Base-by-base conservation (phyloP, 2,888 invertebrate genomes). In the Phorcus lineatus region DNA sequence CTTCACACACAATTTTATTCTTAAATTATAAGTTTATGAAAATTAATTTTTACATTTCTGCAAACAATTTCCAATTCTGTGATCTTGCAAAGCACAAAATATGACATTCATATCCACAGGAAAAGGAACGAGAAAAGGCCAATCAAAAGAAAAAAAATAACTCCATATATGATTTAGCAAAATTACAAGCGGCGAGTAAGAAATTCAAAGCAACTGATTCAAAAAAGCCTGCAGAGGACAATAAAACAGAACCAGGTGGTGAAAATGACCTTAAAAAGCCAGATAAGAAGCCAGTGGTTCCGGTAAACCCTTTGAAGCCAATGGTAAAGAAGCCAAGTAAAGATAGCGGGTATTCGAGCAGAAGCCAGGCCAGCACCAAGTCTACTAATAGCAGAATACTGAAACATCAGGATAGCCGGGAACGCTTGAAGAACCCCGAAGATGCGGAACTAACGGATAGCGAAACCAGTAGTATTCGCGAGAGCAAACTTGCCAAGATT, bases 281-380 rank as follows among this genome's bases (percentile, higher is more conserved):
- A 9, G 28, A 55, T 7, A 36, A 76, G 19, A 76, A 55, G n/a
- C 78, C 84, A 7, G 74, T 76, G 17, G 79, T 81, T 6, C 83
- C 81, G 16, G 83, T 83, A 17, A 84, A 86, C 80, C 82, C 86
- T 2, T 78, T 82, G 19, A 88, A 87, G 74, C 88, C 89, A 3
- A 85, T 89, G 86, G 87, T 89, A 17, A 89, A 89, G 78, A 88
- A 87, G 82, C 86, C 86, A 3, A 89, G 88, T 79, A 88, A 88
- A 78, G 89, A 89, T 74, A 89, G 89, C 74, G 88, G 89, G 17
- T 88, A 87, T 81, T 89, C 89, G n/a, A 85, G 86, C 24, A 85
- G 86, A 79, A 89, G 89, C 82, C 82, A 86, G 77, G 77, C 79
- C 52, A 85, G 83, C 22, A 84, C 81, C 66, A 87, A 88, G 79